phyloP scores from a whole-genome alignment of 2,113 vertebrate genomes.

The Lontra canadensis region DNA sequence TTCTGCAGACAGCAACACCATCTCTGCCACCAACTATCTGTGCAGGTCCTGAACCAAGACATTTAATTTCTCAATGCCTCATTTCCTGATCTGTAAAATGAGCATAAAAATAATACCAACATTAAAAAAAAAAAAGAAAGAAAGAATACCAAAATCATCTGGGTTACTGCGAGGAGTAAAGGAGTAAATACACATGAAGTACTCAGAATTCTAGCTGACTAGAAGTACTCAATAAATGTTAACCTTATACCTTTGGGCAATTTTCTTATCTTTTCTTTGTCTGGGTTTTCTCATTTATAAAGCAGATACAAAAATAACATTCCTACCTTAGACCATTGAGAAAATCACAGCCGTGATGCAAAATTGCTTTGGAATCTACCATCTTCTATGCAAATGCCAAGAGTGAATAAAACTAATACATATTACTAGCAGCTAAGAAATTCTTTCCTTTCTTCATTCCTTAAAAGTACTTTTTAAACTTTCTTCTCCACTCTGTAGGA shows the following conservation, averaged over 20 bases:
- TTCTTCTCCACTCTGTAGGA: slow-evolving; percentile 16
- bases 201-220: neutral
- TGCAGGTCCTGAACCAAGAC: neutral
- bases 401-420: neutral
- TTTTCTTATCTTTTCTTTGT: neutral
- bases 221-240: neutral
- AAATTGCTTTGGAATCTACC: slow-evolving; percentile 1
- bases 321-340: neutral
- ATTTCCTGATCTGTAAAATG: neutral
- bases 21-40: neutral
- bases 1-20: neutral
- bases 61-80: neutral
- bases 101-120: neutral
- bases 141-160: neutral
- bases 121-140: neutral
- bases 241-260: neutral
- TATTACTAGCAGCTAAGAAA: neutral
- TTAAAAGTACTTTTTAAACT: slow-evolving; percentile 26
- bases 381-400: neutral
- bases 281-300: slow-evolving; percentile 44
- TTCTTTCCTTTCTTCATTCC: neutral
- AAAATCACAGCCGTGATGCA: neutral
- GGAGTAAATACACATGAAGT: neutral
- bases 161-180: neutral
- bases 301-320: neutral